Evolutionary conservation across 2,113 vertebrate genomes (phyloP).

Genomic region (Psettodes erumei): DNA sequence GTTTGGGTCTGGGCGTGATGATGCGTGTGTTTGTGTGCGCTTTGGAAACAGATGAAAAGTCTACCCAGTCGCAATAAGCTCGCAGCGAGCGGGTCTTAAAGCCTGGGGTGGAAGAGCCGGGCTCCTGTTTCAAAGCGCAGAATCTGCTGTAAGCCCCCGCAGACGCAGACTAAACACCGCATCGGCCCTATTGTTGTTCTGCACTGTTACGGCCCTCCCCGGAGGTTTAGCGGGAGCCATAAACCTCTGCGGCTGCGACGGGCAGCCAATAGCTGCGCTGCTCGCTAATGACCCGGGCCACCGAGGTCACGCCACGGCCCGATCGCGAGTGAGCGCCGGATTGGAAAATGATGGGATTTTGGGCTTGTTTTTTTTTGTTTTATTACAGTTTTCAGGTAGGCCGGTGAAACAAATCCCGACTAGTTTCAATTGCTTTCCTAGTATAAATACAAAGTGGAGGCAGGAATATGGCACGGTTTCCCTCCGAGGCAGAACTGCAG

Average conservation of each 20-base stretch:
- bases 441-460: conserved; percentile 36
- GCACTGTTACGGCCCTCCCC: conserved; percentile 67
- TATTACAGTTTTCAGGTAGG: conserved; percentile 52
- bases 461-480: conserved; percentile 44
- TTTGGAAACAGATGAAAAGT: conserved; percentile 79
- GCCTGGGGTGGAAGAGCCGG: conserved; percentile 64
- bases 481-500: conserved; percentile 26
- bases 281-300: conserved; percentile 48
- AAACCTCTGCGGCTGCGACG: conserved; percentile 45
- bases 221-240: conserved; percentile 69
- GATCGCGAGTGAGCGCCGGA: conserved; percentile 20
- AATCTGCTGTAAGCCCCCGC: conserved; percentile 71
- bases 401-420: conserved; percentile 33
- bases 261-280: conserved; percentile 66
- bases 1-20: conserved; percentile 49
- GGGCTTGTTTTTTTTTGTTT: conserved; percentile 33
- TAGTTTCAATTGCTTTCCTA: conserved; percentile 34
- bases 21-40: conserved; percentile 61
- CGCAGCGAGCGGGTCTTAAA: conserved; percentile 75
- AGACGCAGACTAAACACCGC: conserved; percentile 83
- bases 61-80: conserved; percentile 73
- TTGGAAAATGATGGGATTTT: conserved; percentile 56
- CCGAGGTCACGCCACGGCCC: conserved; percentile 58
- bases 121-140: conserved; percentile 75
- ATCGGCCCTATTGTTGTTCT: conserved; percentile 78